phyloP scores from a whole-genome alignment of 2,888 invertebrate genomes.

The Eristalis intricaria region DNA sequence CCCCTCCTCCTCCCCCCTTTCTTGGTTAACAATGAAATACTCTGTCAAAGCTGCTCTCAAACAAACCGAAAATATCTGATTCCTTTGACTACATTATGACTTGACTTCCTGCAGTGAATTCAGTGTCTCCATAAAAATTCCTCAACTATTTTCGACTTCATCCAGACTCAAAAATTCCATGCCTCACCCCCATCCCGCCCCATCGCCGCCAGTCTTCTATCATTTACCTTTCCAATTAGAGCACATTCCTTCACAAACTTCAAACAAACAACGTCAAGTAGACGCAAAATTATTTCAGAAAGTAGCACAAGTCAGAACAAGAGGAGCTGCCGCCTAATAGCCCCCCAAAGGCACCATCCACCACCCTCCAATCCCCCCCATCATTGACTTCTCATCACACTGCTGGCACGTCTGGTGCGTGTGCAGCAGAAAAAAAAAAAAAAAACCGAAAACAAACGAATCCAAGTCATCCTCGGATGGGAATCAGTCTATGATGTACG shows the following conservation, averaged over 20 bases:
- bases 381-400: constrained; percentile 48
- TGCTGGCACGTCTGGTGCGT: constrained; percentile 28
- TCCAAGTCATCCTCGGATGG: not conserved
- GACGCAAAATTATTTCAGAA: constrained; percentile 16
- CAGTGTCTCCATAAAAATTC: not conserved
- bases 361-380: constrained; percentile 10
- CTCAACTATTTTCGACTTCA: not conserved
- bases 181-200: too few species aligned
- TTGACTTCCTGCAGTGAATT: not conserved
- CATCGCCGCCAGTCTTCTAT: not conserved
- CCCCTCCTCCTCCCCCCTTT: too few species aligned
- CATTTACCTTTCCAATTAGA: constrained; percentile 35
- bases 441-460: not conserved
- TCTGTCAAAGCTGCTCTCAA: not conserved
- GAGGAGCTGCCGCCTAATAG: constrained; percentile 32
- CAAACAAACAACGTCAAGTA: constrained; percentile 38
- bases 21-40: not conserved
- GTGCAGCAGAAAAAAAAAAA: not conserved
- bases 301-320: constrained; percentile 30
- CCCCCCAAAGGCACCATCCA: constrained; percentile 16
- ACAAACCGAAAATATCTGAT: not conserved
- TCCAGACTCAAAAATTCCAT: not conserved
- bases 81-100: constrained; percentile 1
- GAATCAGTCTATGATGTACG: constrained; percentile 50
- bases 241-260: constrained; percentile 26